Base-by-base conservation (phyloP, 2,113 vertebrate species). In the Dicerorhinus sumatrensis region DNA sequence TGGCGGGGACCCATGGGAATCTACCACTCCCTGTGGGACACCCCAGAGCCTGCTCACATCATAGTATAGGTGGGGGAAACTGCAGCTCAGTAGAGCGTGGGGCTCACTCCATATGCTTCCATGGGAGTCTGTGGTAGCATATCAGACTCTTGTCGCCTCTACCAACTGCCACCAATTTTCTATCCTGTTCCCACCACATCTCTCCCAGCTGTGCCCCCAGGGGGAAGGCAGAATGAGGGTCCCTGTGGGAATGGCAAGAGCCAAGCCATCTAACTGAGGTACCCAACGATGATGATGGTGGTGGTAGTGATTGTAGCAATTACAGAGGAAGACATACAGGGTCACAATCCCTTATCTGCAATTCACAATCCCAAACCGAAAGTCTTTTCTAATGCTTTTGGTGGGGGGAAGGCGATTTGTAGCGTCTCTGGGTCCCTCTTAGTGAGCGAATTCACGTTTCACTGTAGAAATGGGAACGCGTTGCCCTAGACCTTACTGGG, bases 401-500 rank as follows among this genome's bases (percentile, higher is more conserved):
- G 69, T 2, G 0, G 54, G 70, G 56, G 20, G 58, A 14, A 42
- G 42, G 42, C 42, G 8, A 3, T 31, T n/a, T 51, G 29, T 8
- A 18, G 82, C 10, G 46, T n/a, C 31, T 8, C 4, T 4, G 16
- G 42, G 60, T 21, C 62, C 54, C 62, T 42, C 73, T 54, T 25
- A 13, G 33, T 2, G 63, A 31, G 54, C 12, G 27, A 25, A 25
- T 10, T 25, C 25, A 1, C 2, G 39, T 36, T 33, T 36, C 93
- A 13, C 36, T 33, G 84, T 39, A 54, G 80, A 42, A 8, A 36
- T 4, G 4, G 70, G 31, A 2, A 9, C 3, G 1, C 0, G 9
- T 8, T 9, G 12, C 25, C n/a, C 6, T 2, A 39, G 67, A 12
- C 27, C 51, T 72, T 5, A 0, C 0, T 6, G 33, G 36, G 12